Base-by-base conservation (phyloP, 2,888 invertebrate species). In the Metacarcinus magister region DNA sequence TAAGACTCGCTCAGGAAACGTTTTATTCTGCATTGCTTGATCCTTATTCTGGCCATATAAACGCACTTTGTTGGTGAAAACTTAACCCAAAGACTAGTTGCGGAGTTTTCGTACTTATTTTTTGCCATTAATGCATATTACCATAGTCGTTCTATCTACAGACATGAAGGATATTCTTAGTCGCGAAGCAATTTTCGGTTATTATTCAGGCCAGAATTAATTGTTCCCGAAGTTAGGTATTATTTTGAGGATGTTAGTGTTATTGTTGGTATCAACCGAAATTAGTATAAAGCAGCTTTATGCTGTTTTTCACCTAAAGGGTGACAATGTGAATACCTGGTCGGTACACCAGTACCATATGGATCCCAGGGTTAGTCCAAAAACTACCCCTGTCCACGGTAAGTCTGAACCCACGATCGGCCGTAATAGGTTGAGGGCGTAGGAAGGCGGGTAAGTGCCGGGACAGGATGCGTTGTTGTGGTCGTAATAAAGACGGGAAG, bases 331-430 rank as follows among this genome's bases (percentile, higher is more conserved):
- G 13, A 23, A 93, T 96, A 97, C 97, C 97, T 98, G 97, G 96
- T 98, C 97, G 0, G 97, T 97, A 96, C 97, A 98, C 97, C 97
- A 98, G 96, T 97, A 97, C 98, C 98, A 98, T 43, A 97, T 97
- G 28, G 97, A 97, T 2, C 97, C 97, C 16, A 97, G 97, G 43
- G 97, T 97, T 28, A 97, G 96, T 13, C 97, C 97, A 91, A 97
- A 97, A 13, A 97, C 96, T 95, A 97, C 97, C 13, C 97, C 97
- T 0, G 97, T 97, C 97, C 97, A 97, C 2, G 97, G 97, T 7
- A 97, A 96, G 94, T 97, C 97, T 0, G 97, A 96, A 44, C 97
- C 97, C 7, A 94, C 46, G 0, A 97, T 97, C 7, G 97, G 97
- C 7, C 97, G 97, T 93, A 98, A 97, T n/a, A 98, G 96, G 95